A percentile compares a stretch with the other conserved stretches of the same genome.
Conservation (phyloP, 1,140 invertebrate species). For the Eupeodes corollae region DNA sequence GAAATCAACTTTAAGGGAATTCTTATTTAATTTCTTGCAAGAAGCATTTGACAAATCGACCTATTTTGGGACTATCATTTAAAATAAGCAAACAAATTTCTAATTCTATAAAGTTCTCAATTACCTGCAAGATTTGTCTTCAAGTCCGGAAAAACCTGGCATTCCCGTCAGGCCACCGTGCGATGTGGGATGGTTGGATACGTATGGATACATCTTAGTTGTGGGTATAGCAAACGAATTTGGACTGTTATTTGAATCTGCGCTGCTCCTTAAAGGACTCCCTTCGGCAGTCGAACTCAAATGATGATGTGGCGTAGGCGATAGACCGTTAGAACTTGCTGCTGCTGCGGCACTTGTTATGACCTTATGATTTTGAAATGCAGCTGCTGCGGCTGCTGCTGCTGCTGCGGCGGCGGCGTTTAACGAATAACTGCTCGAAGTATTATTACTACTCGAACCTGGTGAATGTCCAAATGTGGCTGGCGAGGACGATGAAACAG, state of each 20-base stretch:
- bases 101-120: neutral
- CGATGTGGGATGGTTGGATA: constrained; percentile 46
- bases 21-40: too few relatives aligned
- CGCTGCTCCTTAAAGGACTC: constrained; percentile 6
- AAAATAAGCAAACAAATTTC: neutral
- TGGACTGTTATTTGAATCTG: constrained; percentile 22
- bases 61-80: too few relatives aligned
- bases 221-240: constrained; percentile 40
- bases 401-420: constrained; percentile 49
- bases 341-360: neutral
- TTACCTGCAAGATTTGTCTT: constrained; percentile 37
- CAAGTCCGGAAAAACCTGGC: constrained; percentile 35
- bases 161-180: constrained; percentile 40
- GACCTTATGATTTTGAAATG: constrained; percentile 40
- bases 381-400: constrained; percentile 48
- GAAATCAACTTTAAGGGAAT: too few relatives aligned
- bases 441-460: too few relatives aligned
- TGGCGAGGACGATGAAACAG: neutral
- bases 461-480: constrained; percentile 7
- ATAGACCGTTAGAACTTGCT: neutral
- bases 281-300: constrained; percentile 1
- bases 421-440: too few relatives aligned
- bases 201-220: constrained; percentile 57
- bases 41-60: too few relatives aligned
- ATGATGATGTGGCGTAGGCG: neutral